Base-by-base conservation (phyloP, 2,113 vertebrate genomes). In the Tricholaema leucomelas region DNA sequence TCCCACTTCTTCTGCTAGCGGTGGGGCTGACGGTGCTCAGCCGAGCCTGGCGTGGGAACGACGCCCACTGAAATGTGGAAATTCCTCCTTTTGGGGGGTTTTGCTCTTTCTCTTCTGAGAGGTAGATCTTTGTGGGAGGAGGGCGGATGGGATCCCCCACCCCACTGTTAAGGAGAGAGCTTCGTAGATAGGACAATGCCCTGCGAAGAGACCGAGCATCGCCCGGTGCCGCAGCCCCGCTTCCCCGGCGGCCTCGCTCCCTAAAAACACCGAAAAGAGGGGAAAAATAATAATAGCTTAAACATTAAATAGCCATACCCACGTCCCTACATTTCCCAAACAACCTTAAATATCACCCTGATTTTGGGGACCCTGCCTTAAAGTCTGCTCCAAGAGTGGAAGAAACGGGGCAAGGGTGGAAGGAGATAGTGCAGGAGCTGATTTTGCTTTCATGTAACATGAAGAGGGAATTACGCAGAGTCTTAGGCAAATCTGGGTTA, bases 321-420 rank as follows among this genome's bases (percentile, higher is more conserved):
- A 1, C 2, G 42, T n/a, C 2, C 4, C 17, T 38, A 14, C 10
- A n/a, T 59, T 59, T 25, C 56, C 20, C 20, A 61, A 17, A 54
- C 0, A 8, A 2, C 17, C 2, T 31, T 12, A 28, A 42, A 24
- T 23, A 16, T 20, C 10, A 33, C 8, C 6, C 20, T 15, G 0
- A 36, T 3, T 46, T 61, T 28, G 19, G 7, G 5, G 14, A 16
- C 12, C 50, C n/a, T 73, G 16, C 12, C 20, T 38, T 2, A 9
- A 31, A 3, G 9, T 2, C 19, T 17, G 0, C 15, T 14, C 18
- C 5, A 15, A 66, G 24, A 12, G 20, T 4, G 3, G 35, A 63
- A 33, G 5, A 48, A 50, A 44, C 5, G 1, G 21, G 14, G 48
- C 12, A 15, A 35, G 27, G 12, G 2, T 6, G 63, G 54, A 12